These are phyloP conservation scores for Carettochelys insculpta DNA, from an alignment of 2,113 vertebrate genomes.

Conservation along the genomic window DNA sequence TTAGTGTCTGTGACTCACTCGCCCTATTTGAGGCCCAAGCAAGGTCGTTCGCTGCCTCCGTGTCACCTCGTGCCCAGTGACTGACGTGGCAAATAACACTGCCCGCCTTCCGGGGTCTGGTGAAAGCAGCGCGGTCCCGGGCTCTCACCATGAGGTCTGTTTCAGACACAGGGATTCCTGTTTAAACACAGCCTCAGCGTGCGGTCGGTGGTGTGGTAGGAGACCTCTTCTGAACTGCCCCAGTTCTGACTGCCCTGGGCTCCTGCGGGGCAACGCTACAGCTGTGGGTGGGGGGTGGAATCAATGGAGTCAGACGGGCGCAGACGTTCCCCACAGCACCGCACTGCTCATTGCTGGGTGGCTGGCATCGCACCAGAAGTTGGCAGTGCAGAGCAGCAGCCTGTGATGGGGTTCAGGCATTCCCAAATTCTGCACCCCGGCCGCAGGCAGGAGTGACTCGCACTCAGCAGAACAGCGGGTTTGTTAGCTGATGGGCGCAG, in stretches of 20 bases:
- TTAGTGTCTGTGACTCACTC: too few relatives aligned
- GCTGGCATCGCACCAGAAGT: too few relatives aligned
- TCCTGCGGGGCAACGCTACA: neutral
- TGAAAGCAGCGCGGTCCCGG: neutral
- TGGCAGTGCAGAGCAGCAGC: too few relatives aligned
- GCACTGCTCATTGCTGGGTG: neutral
- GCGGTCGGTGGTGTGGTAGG: neutral
- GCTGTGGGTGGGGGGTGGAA: too few relatives aligned
- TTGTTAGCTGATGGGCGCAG: too few relatives aligned
- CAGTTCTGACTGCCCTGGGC: neutral
- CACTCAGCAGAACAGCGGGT: too few relatives aligned
- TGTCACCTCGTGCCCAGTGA: neutral
- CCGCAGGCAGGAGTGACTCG: too few relatives aligned
- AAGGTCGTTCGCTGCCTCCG: too few relatives aligned
- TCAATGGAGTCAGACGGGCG: neutral
- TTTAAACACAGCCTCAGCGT: neutral
- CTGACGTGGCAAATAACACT: neutral
- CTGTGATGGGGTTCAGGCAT: too few relatives aligned
- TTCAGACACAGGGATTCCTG: neutral
- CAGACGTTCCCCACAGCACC: neutral
- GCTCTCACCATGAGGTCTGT: neutral
- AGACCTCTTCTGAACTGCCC: neutral
- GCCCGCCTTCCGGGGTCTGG: neutral
- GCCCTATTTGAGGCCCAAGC: too few relatives aligned
- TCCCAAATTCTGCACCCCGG: too few relatives aligned